phyloP scores from a whole-genome alignment of 2,888 invertebrate species.

The Aleiodes testaceus region DNA sequence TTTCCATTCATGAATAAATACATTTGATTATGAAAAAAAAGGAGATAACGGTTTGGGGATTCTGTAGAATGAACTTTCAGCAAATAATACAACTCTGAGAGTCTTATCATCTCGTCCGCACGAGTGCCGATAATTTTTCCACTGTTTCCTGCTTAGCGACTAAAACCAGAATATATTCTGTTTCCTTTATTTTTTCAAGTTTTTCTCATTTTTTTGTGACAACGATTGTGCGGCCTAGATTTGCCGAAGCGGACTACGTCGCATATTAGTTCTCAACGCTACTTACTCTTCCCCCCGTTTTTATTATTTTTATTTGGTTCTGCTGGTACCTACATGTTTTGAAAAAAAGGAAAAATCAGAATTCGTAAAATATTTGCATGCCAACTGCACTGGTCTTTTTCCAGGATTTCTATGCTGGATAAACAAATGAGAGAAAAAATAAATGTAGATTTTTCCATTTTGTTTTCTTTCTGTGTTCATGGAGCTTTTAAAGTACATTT shows the following conservation, averaged over 20 bases:
- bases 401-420: neutral
- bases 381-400: neutral
- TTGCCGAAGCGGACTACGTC: constrained; percentile 12
- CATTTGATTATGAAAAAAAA: neutral
- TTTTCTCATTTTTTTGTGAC: constrained; percentile 11
- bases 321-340: constrained; percentile 34
- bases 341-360: constrained; percentile 7
- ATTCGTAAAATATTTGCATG: constrained; percentile 26
- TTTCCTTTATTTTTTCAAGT: neutral
- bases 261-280: constrained; percentile 14
- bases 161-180: constrained; percentile 53
- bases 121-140: constrained; percentile 57
- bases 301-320: neutral
- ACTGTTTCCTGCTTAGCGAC: constrained; percentile 56
- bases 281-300: neutral
- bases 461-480: neutral
- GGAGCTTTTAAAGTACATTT: constrained; percentile 25
- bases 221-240: constrained; percentile 47
- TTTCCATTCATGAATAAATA: too few species aligned
- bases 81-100: constrained; percentile 4
- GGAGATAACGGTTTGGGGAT: neutral
- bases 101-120: constrained; percentile 15
- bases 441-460: constrained; percentile 9
- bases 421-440: neutral
- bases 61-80: neutral